Evolutionary conservation across 2,113 vertebrate genomes (phyloP).

Genomic region (Acinonyx jubatus): DNA sequence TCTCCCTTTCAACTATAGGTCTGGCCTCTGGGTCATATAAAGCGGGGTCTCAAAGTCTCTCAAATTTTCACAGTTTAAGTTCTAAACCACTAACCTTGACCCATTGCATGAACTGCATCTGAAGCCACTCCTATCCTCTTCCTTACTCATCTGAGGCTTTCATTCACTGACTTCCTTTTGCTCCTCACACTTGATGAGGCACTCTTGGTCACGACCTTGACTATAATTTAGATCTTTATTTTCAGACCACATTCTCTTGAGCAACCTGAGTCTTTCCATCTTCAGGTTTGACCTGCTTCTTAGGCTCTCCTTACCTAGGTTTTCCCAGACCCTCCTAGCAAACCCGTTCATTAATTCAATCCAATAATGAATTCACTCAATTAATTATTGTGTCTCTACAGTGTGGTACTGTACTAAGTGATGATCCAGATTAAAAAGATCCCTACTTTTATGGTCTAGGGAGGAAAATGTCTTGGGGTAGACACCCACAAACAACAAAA

Average conservation of each 20-base stretch:
- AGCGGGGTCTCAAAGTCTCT: background rate
- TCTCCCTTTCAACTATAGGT: background rate
- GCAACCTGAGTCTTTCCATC: background rate
- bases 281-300: background rate
- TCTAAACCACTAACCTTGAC: background rate
- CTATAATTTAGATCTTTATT: background rate
- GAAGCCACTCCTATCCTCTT: background rate
- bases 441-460: background rate
- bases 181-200: background rate
- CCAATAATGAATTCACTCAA: background rate
- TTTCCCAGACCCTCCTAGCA: background rate
- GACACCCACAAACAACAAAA: background rate
- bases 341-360: background rate
- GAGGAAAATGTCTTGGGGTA: background rate
- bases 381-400: background rate
- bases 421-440: background rate
- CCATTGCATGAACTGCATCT: accelerated
- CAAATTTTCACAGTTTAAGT: background rate
- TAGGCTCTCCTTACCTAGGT: background rate
- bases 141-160: accelerated
- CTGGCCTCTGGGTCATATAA: background rate
- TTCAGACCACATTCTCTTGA: background rate
- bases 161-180: background rate
- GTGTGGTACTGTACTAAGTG: too few species aligned
- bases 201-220: background rate